These are phyloP conservation scores for Pentamera pediparva DNA, from an alignment of 53 echinoderm and acorn worm genomes.

Conservation along the genomic window DNA sequence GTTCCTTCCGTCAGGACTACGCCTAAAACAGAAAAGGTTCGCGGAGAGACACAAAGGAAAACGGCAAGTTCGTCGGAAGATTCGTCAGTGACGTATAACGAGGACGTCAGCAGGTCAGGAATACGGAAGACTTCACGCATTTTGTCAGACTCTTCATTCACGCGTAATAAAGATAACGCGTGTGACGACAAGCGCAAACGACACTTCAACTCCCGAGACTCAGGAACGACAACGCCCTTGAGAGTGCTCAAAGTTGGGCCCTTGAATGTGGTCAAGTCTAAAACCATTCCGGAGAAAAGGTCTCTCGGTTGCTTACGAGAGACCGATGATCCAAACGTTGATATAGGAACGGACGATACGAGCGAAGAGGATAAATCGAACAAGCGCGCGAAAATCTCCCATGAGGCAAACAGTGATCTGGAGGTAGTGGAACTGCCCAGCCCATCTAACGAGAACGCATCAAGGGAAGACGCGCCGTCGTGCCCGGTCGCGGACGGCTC, in stretches of 20 bases:
- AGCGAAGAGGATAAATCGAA: neutral
- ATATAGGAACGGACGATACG: too few relatives aligned
- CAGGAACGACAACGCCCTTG: constrained; percentile 7
- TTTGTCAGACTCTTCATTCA: too few relatives aligned
- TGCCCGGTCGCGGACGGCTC: neutral
- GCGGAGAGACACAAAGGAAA: too few relatives aligned
- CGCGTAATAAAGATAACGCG: too few relatives aligned
- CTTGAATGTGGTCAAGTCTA: constrained; percentile 21
- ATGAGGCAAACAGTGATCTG: neutral
- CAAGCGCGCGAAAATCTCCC: neutral
- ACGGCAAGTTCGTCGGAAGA: too few relatives aligned
- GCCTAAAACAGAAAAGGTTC: too few relatives aligned
- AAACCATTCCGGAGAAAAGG: neutral
- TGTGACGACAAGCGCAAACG: too few relatives aligned
- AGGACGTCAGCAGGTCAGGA: too few relatives aligned
- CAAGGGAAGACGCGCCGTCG: neutral
- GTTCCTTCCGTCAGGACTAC: too few relatives aligned
- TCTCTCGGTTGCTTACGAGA: neutral
- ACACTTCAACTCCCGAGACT: too few relatives aligned
- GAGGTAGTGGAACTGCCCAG: neutral
- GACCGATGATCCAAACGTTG: neutral
- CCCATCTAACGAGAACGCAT: neutral
- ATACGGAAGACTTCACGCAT: too few relatives aligned
- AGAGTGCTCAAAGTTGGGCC: constrained; percentile 32
- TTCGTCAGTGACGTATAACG: too few relatives aligned